These are phyloP conservation scores for Mythimna impura DNA, from an alignment of 2,888 invertebrate genomes.

Conservation along the genomic window DNA sequence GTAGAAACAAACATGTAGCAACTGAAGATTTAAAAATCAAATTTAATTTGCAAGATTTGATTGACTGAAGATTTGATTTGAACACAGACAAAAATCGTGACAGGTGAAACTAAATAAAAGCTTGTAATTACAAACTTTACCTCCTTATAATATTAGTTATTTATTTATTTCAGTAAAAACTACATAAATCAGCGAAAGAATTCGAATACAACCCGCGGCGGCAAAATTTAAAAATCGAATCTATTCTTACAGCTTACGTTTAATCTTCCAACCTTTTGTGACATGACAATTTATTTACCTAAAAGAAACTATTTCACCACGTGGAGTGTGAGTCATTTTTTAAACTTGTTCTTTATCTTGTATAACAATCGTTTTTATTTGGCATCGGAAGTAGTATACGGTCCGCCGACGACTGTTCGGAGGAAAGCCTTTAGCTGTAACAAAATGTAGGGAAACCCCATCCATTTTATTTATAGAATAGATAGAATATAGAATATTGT, in stretches of 20 bases:
- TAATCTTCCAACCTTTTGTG: conserved; percentile 29
- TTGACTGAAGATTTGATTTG: too few relatives aligned
- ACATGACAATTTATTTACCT: neutral
- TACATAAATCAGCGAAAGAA: neutral
- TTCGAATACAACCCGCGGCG: neutral
- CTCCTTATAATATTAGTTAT: too few relatives aligned
- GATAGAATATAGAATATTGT: too few relatives aligned
- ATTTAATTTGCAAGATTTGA: too few relatives aligned
- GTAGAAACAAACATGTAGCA: too few relatives aligned
- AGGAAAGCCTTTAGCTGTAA: neutral
- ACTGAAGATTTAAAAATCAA: too few relatives aligned
- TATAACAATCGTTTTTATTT: neutral
- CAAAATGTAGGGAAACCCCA: conserved; percentile 35
- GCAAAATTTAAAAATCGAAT: neutral
- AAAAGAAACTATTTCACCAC: neutral
- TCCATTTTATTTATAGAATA: too few relatives aligned
- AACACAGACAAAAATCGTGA: too few relatives aligned
- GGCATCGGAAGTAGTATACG: neutral
- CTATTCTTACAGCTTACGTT: neutral
- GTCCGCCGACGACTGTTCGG: conserved; percentile 2
- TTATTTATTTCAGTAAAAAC: neutral
- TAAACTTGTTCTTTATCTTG: neutral
- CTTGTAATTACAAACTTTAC: too few relatives aligned
- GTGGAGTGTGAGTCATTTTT: conserved; percentile 33
- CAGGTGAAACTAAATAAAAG: too few relatives aligned